phyloP scores from a whole-genome alignment of 1,140 invertebrate species.

The Spodoptera frugiperda region DNA sequence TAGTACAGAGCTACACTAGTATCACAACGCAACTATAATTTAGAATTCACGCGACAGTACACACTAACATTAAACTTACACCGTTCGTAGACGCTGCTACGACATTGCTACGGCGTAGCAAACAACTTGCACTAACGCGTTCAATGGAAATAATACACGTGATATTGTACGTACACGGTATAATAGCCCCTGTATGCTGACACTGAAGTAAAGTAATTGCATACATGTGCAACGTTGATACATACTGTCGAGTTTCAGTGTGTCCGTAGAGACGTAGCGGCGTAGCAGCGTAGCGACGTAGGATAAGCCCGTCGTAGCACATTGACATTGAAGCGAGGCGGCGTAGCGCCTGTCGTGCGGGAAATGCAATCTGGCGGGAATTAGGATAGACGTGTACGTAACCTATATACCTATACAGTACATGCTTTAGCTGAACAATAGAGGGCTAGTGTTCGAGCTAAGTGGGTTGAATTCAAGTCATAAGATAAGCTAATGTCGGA shows the following conservation, averaged over 20 bases:
- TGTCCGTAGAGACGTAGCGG: conserved; percentile 20
- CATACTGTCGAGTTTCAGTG: neutral
- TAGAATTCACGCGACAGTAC: neutral
- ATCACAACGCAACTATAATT: neutral
- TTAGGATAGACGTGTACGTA: conserved; percentile 25
- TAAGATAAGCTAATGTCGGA: conserved; percentile 7
- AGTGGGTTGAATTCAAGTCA: conserved; percentile 18
- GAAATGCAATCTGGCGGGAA: conserved; percentile 63
- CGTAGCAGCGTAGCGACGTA: conserved; percentile 42
- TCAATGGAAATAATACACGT: conserved; percentile 7
- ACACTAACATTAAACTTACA: conserved; percentile 26
- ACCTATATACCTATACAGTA: neutral
- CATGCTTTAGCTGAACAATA: neutral
- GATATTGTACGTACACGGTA: conserved; percentile 27
- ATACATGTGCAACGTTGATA: conserved; percentile 14
- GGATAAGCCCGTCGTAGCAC: conserved; percentile 28
- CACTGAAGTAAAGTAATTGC: conserved; percentile 19
- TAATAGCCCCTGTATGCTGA: conserved; percentile 9
- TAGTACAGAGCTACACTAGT: neutral
- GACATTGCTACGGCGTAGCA: conserved; percentile 22
- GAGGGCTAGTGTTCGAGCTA: neutral
- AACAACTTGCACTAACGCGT: conserved; percentile 17
- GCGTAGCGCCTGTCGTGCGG: conserved; percentile 45
- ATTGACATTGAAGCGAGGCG: conserved; percentile 31
- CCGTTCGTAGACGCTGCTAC: conserved; percentile 30